Base-by-base conservation (phyloP, 2,888 invertebrate species). In the Sarcophaga caerulescens region DNA sequence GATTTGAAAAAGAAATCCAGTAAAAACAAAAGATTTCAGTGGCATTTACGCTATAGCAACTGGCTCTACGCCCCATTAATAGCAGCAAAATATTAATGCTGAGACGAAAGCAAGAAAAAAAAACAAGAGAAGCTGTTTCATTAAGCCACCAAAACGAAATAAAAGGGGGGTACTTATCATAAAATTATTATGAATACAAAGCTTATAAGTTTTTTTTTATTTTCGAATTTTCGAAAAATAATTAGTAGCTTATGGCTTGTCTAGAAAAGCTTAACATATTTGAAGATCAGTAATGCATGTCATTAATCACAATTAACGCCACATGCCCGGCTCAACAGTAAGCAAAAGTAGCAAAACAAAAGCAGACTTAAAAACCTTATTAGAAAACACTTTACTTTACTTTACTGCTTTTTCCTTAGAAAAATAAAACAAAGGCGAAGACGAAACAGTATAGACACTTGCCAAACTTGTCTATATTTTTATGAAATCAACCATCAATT, bases 261-360 rank as follows among this genome's bases (percentile, higher is more conserved):
- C 4, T 11, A 59, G n/a, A 57, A 82, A 65, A 81, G 63, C 73
- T 79, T 78, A 52, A 52, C 12, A 52, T 14, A 52, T 52, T 52
- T 12, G 17, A 75, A 81, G 47, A 81, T 81, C 81, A 89, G 85
- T 89, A 89, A 90, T 89, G 89, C 89, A 88, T 89, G 88, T 90
- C 90, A 91, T 91, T 91, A 91, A 91, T 91, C 92, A 92, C 91
- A 91, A 91, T 91, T 91, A 91, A 91, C 90, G 89, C 91, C 90
- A 89, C 90, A 90, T 90, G 91, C 89, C 75, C 80, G 74, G 60
- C 75, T 44, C 25, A 57, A 45, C 62, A 73, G 35, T 35, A 52
- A 83, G 11, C 68, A 81, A 88, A 88, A 89, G 88, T n/a, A 65
- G 57, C 68, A 52, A 52, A 52, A 52, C 52, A 52, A 52, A 52